phyloP scores from a whole-genome alignment of 2,797 vertebrate species.

The Aldrovandia affinis region DNA sequence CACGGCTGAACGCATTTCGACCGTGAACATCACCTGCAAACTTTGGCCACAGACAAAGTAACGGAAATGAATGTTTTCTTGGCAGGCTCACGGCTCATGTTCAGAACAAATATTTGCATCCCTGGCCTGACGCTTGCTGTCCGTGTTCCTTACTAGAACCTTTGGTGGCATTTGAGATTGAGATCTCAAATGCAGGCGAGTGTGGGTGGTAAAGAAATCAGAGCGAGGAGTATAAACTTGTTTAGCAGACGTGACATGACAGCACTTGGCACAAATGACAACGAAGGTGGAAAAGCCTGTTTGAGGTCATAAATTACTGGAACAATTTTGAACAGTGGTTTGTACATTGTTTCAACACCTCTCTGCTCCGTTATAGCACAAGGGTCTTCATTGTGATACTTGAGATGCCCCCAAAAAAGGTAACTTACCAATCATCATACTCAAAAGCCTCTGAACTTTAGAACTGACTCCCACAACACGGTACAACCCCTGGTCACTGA shows the following conservation, averaged over 20 bases:
- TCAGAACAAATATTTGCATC: no score
- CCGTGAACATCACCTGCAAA: neutral
- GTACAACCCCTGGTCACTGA: slow-evolving; percentile 97
- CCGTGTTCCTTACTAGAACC: no score
- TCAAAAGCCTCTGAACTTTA: slow-evolving; percentile 96
- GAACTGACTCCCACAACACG: slow-evolving; percentile 98
- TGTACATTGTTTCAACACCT: neutral
- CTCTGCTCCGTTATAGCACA: neutral
- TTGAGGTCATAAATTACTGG: neutral
- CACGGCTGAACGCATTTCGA: neutral
- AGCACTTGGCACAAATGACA: neutral
- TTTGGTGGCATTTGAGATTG: no score
- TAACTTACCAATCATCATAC: slow-evolving; percentile 93
- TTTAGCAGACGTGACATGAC: neutral
- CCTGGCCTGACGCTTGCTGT: no score
- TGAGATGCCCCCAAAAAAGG: slow-evolving; percentile 7
- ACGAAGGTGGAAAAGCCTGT: neutral
- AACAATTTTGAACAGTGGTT: neutral
- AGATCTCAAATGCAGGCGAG: neutral
- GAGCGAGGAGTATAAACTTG: neutral
- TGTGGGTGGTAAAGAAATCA: neutral
- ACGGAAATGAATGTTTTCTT: neutral
- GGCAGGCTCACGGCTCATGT: no score
- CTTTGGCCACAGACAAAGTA: neutral
- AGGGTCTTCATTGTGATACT: neutral